Conservation (phyloP, 2,797 vertebrate species). For the Rhinoraja longicauda region DNA sequence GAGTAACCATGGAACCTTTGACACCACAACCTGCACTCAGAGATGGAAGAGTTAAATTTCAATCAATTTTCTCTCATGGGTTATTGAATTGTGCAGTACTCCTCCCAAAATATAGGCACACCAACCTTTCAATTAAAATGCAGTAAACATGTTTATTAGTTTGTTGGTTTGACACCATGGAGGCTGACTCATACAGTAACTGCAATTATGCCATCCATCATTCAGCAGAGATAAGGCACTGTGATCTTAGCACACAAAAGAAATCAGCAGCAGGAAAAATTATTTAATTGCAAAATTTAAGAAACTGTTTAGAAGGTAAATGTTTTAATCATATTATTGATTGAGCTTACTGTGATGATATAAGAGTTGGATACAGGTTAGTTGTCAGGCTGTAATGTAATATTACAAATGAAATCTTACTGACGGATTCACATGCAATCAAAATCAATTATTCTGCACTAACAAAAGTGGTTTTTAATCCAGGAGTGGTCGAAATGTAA, state of each 20-base stretch:
- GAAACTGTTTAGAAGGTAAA: constrained; percentile 19
- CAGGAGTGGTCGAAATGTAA: constrained; percentile 36
- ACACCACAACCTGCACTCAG: neutral
- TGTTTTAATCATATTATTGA: constrained; percentile 29
- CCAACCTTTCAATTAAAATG: constrained; percentile 33
- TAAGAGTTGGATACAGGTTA: constrained; percentile 5
- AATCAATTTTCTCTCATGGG: constrained; percentile 33
- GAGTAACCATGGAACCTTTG: neutral
- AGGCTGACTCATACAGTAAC: constrained; percentile 21
- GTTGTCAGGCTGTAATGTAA: constrained; percentile 7
- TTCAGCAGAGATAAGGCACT: constrained; percentile 4
- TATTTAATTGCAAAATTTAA: constrained; percentile 33
- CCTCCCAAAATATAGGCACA: constrained; percentile 31
- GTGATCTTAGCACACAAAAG: neutral
- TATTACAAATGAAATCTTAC: constrained; percentile 33
- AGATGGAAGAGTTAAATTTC: constrained; percentile 25
- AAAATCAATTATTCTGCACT: constrained; percentile 37
- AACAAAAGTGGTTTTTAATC: constrained; percentile 36
- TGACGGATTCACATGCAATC: constrained; percentile 33
- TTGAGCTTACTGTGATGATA: neutral
- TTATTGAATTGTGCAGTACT: constrained; percentile 32
- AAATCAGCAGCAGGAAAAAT: neutral
- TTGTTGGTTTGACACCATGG: constrained; percentile 33
- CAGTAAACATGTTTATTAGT: constrained; percentile 37
- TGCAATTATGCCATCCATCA: constrained; percentile 30